Percentiles rank a stretch among this genome's conserved stretches.
These are phyloP conservation scores for Gymnocephalus cernua DNA, from an alignment of 2,113 vertebrate species.

Conservation along the genomic window DNA sequence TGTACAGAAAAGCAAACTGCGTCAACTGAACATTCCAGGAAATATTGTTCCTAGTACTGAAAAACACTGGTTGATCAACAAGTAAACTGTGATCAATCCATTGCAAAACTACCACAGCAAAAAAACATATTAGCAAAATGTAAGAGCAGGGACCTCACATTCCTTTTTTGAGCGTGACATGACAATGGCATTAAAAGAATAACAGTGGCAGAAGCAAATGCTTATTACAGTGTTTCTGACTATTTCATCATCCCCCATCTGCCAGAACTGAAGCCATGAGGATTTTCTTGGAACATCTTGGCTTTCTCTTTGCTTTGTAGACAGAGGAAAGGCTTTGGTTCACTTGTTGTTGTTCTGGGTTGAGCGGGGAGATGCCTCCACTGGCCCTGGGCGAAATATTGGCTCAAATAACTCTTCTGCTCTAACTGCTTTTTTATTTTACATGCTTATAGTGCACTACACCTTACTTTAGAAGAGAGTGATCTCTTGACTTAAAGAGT, in stretches of 20 bases:
- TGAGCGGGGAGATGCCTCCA: constrained; percentile 43
- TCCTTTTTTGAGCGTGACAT: constrained; percentile 4
- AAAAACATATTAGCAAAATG: background rate
- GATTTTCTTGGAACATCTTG: constrained; percentile 60
- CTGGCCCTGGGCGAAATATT: constrained; percentile 43
- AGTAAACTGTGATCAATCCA: background rate
- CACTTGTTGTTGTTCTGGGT: constrained; percentile 33
- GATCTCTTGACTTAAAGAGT: background rate
- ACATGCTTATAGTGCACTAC: background rate
- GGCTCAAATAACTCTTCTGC: constrained; percentile 33
- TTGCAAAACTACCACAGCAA: background rate
- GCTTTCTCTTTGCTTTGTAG: constrained; percentile 47
- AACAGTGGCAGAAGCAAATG: constrained; percentile 37
- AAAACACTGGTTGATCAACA: background rate
- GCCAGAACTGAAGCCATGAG: constrained; percentile 55
- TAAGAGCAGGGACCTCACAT: background rate
- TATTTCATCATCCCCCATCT: constrained; percentile 65
- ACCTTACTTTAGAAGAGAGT: constrained; percentile 4
- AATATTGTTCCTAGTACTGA: background rate
- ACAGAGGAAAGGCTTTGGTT: constrained; percentile 44
- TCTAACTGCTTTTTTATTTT: constrained; percentile 11
- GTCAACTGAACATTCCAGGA: background rate
- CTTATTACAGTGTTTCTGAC: constrained; percentile 55
- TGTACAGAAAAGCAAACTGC: background rate
- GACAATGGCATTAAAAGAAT: constrained; percentile 27